Evolutionary conservation across 2,888 invertebrate species (phyloP), one percentile per base, ranked within the genome.

Genomic region (Anthrax anthrax): DNA sequence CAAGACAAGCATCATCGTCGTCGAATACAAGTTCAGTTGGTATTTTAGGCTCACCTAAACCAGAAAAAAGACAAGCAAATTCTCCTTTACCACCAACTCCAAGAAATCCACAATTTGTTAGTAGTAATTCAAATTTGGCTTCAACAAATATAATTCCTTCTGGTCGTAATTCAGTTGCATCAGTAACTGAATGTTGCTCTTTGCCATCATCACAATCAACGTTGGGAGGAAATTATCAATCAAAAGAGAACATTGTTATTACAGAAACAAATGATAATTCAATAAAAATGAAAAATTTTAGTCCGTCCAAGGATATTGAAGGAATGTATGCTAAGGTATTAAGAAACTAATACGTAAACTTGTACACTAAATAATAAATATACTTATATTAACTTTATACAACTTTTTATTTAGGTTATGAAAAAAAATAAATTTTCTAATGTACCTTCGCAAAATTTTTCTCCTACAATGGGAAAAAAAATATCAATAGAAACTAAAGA

Each of bases 291-390:
- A 59, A 69, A 69, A 59, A 66, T 61, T 56, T 70, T 40, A 77
- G 77, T 58, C 77, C 77, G 1, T 72, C 76, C 18, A 76, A 79
- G 52, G 84, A 83, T 55, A 69, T 88, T n/a, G 89, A 89, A 56
- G 88, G 87, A 57, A 84, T 90, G 80, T 90, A 90, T 63, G 89
- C 89, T 2, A 90, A 89, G 71, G 89, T 89, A 18, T 76, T 78
- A 32, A 9, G 23, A 38, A 18, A 12, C 5, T 14, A 19, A 39
- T 8, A 39, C 5, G 9, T 18, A 14, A 3, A 8, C 23, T 14
- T 16, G 12, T n/a, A 1, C 4, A 27, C 4, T 27, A n/a, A 37
- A 16, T 27, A 18, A 19, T 17, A 17, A 18, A 44, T 12, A 43
- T 14, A 43, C 19, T 37, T n/a, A 37, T 32, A 39, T 34, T 34